Evolutionary conservation across 2,113 vertebrate genomes (phyloP).

Genomic region (Neoarius graeffei): DNA sequence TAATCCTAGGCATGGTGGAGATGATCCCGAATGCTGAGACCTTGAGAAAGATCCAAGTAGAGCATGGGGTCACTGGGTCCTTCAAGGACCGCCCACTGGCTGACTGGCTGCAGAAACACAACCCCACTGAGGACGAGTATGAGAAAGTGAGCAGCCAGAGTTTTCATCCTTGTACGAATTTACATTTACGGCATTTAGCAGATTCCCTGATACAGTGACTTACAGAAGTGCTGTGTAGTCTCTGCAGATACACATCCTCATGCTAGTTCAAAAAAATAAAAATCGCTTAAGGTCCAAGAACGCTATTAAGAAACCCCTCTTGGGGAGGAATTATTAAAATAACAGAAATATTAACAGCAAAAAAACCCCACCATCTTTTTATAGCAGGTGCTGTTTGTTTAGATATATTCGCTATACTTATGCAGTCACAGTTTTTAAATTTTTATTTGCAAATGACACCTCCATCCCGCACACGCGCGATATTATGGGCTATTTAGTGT

Average conservation of each 20-base stretch:
- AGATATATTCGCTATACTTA: neutral
- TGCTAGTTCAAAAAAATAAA: neutral
- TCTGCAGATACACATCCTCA: neutral
- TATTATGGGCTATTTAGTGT: neutral
- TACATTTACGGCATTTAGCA: neutral
- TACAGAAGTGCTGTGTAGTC: neutral
- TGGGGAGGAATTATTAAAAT: neutral
- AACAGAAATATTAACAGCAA: neutral
- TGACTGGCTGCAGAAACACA: constrained; percentile 96
- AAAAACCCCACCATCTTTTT: neutral
- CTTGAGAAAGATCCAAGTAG: constrained; percentile 95
- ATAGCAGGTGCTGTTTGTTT: neutral
- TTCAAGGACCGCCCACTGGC: constrained; percentile 93
- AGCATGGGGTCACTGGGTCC: constrained; percentile 94
- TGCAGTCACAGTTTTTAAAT: too few relatives aligned
- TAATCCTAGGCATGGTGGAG: constrained; percentile 89
- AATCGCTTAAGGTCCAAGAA: neutral
- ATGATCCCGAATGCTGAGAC: constrained; percentile 97
- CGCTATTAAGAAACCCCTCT: neutral
- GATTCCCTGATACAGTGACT: neutral
- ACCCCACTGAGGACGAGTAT: constrained; percentile 88
- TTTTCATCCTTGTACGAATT: neutral
- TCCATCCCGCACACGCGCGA: neutral
- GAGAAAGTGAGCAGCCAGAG: constrained; percentile 81
- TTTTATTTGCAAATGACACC: too few relatives aligned